Base-by-base conservation (phyloP, 2,797 vertebrate species). In the Manis pentadactyla region DNA sequence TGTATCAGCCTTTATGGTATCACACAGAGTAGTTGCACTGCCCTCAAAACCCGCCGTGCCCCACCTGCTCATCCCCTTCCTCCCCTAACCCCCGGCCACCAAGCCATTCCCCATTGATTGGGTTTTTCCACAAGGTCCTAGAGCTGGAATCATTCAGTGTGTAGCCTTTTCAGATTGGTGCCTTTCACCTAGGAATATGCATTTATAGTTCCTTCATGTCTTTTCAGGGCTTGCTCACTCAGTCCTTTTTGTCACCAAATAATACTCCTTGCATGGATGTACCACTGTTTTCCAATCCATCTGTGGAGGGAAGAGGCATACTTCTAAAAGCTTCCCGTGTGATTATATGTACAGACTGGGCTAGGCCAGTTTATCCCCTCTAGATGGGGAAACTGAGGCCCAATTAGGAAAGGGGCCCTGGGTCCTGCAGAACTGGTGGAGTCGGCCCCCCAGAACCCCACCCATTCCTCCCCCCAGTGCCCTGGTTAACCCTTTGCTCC, bases 381-480 rank as follows among this genome's bases (percentile, higher is more conserved):
- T 21, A 23, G 25, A 13, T 37, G 17, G 17, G 63, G 79, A 46
- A 46, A 73, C 55, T 19, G 49, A 78, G 46, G 57, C 88, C 25
- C 15, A 15, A 4, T 53, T 17, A 79, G 82, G 53, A 23, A 23
- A 51, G 23, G 31, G 10, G 14, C 55, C 25, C 71, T 31, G 1
- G 34, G 46, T 55, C 29, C 55, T 13, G 0, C 29, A 14, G 66
- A 73, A 21, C 12, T 29, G 57, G 57, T 11, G 7, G 55, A n/a
- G 8, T 5, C 7, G 23, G 8, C 15, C n/a, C 18, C 3, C 5
- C 61, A 3, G 4, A 18, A 34, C 4, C 0, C 1, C 31, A 34
- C 4, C 0, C 1, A 7, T 0, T 13, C 29, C 25, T 15, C 0
- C 7, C 2, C 14, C 19, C 37, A 21, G 25, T 69, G 21, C 61